Evolutionary conservation across 2,888 invertebrate species (phyloP).

Genomic region (Rhamnusium bicolor): DNA sequence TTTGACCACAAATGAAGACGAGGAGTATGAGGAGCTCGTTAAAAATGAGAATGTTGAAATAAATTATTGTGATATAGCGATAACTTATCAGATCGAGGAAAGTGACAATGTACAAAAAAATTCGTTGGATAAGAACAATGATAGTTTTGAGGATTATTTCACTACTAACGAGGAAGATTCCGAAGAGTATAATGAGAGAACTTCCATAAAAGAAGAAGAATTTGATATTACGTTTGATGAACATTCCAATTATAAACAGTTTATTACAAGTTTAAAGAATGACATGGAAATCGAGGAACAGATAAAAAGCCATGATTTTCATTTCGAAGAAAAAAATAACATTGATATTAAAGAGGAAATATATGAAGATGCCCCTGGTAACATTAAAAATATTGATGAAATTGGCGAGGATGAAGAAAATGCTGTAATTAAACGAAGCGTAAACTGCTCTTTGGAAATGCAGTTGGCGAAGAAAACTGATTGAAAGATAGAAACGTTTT

Average conservation of each 20-base stretch:
- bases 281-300: background rate
- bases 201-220: slow-evolving; percentile 36
- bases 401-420: slow-evolving; percentile 35
- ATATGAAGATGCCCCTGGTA: slow-evolving; percentile 22
- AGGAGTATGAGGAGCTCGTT: slow-evolving; percentile 4
- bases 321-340: slow-evolving; percentile 2
- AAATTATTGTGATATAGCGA: background rate
- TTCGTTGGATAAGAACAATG: background rate
- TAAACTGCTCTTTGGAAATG: slow-evolving; percentile 67
- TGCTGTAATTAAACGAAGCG: slow-evolving; percentile 50
- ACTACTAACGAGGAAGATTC: slow-evolving; percentile 38
- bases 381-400: slow-evolving; percentile 16
- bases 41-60: slow-evolving; percentile 37
- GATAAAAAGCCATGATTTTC: too few relatives aligned
- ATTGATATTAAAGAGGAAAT: slow-evolving; percentile 37
- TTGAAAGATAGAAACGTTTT: background rate
- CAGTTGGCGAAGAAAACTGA: slow-evolving; percentile 63
- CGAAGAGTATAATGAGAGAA: slow-evolving; percentile 44
- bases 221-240: background rate
- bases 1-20: slow-evolving; percentile 47
- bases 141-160: slow-evolving; percentile 38
- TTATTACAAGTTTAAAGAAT: background rate
- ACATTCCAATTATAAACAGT: background rate
- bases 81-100: background rate
- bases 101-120: background rate